phyloP scores from a whole-genome alignment of 2,888 invertebrate species.

The Andrena haemorrhoa region DNA sequence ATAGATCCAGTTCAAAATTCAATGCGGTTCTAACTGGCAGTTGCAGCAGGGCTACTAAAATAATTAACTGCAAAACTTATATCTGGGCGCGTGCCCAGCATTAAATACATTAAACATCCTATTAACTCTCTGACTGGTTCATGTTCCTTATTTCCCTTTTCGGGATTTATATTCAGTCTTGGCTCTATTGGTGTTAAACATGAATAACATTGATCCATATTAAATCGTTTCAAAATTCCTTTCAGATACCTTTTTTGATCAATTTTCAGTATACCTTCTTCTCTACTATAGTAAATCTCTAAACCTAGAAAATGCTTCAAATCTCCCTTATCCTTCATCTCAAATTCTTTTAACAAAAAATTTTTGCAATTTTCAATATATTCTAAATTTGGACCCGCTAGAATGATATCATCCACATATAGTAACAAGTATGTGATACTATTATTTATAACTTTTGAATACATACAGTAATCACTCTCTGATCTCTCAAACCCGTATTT shows the following conservation, averaged over 20 bases:
- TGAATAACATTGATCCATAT: neutral
- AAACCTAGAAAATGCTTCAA: neutral
- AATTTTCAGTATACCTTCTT: neutral
- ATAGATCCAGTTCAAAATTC: too few species aligned
- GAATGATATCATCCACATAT: neutral
- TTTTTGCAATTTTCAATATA: neutral
- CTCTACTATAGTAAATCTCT: neutral
- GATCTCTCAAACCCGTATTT: neutral
- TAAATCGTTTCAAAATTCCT: neutral
- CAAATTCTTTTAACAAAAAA: neutral
- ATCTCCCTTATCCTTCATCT: neutral
- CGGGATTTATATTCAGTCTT: neutral
- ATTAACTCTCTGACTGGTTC: neutral
- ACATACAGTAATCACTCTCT: neutral
- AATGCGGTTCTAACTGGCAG: too few species aligned
- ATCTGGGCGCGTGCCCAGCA: neutral
- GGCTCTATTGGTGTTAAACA: neutral
- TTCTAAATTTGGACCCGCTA: neutral
- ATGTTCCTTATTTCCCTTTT: accelerated
- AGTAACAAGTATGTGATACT: neutral
- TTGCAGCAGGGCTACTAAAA: too few species aligned
- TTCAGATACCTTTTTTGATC: neutral
- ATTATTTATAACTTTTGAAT: neutral
- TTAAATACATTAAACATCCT: neutral
- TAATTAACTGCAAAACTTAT: neutral